A percentile compares a stretch with the other conserved stretches of the same genome.
phyloP scores from a whole-genome alignment of 2,888 invertebrate genomes.

The Tetragnatha montana region DNA sequence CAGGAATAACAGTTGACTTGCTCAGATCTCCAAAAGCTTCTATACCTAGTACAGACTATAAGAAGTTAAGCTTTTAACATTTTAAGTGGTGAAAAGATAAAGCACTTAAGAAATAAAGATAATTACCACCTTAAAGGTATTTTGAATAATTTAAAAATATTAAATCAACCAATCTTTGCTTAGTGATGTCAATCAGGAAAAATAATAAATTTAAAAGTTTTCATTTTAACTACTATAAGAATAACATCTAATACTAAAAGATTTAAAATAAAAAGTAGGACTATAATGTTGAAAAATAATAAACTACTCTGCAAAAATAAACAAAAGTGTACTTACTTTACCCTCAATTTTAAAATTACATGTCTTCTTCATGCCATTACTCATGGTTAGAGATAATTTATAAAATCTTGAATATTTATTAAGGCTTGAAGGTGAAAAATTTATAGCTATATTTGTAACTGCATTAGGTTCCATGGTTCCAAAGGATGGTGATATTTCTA shows the following conservation, averaged over 20 bases:
- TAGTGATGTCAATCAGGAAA: too few species aligned
- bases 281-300: too few species aligned
- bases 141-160: too few species aligned
- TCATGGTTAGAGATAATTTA: conserved; percentile 10
- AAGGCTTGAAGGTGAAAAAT: conserved; percentile 25
- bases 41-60: neutral
- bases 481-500: conserved; percentile 18
- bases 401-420: conserved; percentile 27
- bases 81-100: too few species aligned
- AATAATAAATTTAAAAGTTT: too few species aligned
- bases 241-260: too few species aligned
- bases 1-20: neutral
- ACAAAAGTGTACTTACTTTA: conserved; percentile 3
- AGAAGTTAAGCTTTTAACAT: too few species aligned
- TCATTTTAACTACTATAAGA: too few species aligned
- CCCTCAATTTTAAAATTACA: conserved; percentile 37
- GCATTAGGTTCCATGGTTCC: conserved; percentile 14
- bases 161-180: too few species aligned
- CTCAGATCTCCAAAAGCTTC: neutral
- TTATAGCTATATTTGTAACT: conserved; percentile 15
- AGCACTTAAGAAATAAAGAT: too few species aligned
- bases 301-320: neutral
- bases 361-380: neutral
- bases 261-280: too few species aligned
- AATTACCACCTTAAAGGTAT: too few species aligned